phyloP scores from a whole-genome alignment of 2,797 vertebrate genomes.

The Percopsis omiscomaycus region DNA sequence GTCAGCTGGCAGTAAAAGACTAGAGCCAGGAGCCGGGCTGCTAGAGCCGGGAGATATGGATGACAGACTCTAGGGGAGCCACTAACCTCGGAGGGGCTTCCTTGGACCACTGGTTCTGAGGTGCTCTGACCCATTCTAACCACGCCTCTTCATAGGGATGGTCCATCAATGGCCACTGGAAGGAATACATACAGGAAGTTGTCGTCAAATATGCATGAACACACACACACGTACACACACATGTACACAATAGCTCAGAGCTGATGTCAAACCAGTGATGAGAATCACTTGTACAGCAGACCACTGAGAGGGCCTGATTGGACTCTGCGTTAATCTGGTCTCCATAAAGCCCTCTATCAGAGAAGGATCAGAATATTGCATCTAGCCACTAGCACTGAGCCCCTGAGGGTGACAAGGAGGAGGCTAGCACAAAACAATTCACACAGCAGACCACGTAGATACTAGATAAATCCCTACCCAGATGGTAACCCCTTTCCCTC shows the following conservation, averaged over 20 bases:
- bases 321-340: slow-evolving; percentile 14
- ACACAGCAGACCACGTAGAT: slow-evolving; percentile 6
- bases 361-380: slow-evolving; percentile 23
- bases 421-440: neutral
- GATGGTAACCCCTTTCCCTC: slow-evolving; percentile 32
- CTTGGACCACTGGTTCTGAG: slow-evolving; percentile 75
- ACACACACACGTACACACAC: neutral
- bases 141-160: slow-evolving; percentile 73
- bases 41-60: neutral
- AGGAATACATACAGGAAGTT: slow-evolving; percentile 10
- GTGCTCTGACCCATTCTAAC: slow-evolving; percentile 81
- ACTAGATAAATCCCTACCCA: slow-evolving; percentile 43
- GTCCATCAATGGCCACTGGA: slow-evolving; percentile 79
- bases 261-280: slow-evolving; percentile 2
- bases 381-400: slow-evolving; percentile 3
- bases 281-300: neutral
- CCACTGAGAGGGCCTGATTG: neutral
- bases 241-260: neutral
- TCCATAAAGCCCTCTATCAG: slow-evolving; percentile 9
- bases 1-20: slow-evolving; percentile 42
- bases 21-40: slow-evolving; percentile 10
- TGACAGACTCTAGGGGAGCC: neutral
- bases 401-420: slow-evolving; percentile 6
- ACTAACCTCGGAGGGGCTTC: slow-evolving; percentile 63
- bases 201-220: slow-evolving; percentile 18